Conservation (phyloP, 2,888 invertebrate species). For the Rhaphigaster nebulosa region DNA sequence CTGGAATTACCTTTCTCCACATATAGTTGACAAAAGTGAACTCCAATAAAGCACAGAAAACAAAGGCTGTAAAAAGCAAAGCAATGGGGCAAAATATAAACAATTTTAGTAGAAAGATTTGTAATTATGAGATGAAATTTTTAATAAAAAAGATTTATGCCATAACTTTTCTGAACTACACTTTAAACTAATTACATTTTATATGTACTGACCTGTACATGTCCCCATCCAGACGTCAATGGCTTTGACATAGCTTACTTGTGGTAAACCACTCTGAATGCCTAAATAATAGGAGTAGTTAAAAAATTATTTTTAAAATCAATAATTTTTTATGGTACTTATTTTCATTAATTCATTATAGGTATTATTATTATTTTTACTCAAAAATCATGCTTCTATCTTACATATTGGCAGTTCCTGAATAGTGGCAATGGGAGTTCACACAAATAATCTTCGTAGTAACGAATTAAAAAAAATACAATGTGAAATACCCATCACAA, state of each 20-base stretch:
- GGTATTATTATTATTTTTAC: no score
- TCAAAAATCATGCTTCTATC: no score
- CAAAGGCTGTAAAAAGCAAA: slow-evolving; percentile 68
- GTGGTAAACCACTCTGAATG: slow-evolving; percentile 70
- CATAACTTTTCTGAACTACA: background rate
- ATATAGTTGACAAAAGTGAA: slow-evolving; percentile 71
- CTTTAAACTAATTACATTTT: background rate
- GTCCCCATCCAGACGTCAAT: slow-evolving; percentile 69
- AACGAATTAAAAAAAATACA: no score
- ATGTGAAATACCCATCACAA: no score
- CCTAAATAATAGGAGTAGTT: slow-evolving; percentile 66
- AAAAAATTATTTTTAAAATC: background rate
- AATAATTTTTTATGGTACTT: background rate
- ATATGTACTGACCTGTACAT: slow-evolving; percentile 67
- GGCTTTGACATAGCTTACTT: slow-evolving; percentile 70
- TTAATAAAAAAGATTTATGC: no score
- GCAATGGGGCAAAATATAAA: background rate
- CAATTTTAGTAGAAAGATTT: no score
- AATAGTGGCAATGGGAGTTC: no score
- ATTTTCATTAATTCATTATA: background rate
- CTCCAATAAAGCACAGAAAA: slow-evolving; percentile 70
- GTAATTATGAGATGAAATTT: no score
- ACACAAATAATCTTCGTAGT: no score
- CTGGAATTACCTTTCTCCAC: slow-evolving; percentile 68
- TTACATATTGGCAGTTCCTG: no score